Percentiles rank a stretch among this genome's conserved stretches.
These are phyloP conservation scores for Grantiella picta DNA, from an alignment of 2,113 vertebrate genomes.

Conservation along the genomic window DNA sequence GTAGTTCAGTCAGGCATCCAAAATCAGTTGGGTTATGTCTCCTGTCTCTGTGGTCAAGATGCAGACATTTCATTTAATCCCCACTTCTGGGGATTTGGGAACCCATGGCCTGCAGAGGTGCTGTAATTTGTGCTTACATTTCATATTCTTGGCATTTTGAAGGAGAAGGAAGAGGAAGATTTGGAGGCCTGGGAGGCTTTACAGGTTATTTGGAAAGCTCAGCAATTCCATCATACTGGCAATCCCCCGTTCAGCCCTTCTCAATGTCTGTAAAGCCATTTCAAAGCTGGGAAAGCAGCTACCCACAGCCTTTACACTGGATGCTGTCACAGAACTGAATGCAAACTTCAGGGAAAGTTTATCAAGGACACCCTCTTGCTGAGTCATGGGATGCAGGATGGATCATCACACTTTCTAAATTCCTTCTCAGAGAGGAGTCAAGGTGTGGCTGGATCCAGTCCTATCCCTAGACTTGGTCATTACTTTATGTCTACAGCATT, in stretches of 20 bases:
- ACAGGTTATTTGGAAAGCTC: neutral
- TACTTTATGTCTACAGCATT: neutral
- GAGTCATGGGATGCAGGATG: neutral
- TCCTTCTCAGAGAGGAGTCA: neutral
- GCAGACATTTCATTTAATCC: neutral
- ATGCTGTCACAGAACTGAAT: accelerated
- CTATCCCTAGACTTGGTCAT: neutral
- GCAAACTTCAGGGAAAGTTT: neutral
- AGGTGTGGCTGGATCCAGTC: neutral
- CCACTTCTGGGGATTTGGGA: neutral
- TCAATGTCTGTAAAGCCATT: neutral
- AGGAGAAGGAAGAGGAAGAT: neutral
- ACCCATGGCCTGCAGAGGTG: neutral
- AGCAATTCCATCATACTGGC: neutral
- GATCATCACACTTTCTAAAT: neutral
- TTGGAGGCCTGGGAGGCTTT: neutral
- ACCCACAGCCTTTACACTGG: neutral
- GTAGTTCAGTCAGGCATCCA: neutral
- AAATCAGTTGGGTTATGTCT: neutral
- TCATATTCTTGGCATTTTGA: neutral
- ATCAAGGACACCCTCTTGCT: neutral
- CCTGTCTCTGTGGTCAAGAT: neutral
- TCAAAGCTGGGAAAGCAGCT: neutral
- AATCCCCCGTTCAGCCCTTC: neutral
- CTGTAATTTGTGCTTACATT: neutral